Evolutionary conservation across 2,113 vertebrate genomes (phyloP).

Genomic region (Hymenochirus boettgeri): DNA sequence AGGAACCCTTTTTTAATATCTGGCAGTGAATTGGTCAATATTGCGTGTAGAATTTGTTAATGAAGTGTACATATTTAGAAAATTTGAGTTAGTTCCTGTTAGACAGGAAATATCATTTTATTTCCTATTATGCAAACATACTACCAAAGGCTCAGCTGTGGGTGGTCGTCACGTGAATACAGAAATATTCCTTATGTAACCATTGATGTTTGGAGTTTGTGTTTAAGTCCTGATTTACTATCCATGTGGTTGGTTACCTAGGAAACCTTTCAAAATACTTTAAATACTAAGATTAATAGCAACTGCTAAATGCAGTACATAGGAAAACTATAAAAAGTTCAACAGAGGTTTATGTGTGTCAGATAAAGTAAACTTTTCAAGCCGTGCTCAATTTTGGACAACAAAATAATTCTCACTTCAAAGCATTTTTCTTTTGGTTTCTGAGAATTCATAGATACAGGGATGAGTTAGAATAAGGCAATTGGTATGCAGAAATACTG

Average conservation of each 20-base stretch:
- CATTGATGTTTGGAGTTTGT: conserved; percentile 19
- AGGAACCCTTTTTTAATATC: no score
- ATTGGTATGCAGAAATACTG: no score
- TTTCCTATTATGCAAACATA: conserved; percentile 55
- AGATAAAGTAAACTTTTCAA: not conserved
- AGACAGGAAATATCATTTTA: conserved; percentile 37
- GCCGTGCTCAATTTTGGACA: no score
- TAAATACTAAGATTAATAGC: conserved; percentile 36
- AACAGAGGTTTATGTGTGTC: conserved; percentile 11
- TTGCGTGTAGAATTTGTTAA: not conserved
- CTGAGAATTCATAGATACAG: no score
- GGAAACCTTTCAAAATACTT: conserved; percentile 42
- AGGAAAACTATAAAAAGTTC: conserved; percentile 24
- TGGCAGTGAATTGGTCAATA: not conserved
- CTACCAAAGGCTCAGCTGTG: conserved; percentile 48
- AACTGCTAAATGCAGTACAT: conserved; percentile 22
- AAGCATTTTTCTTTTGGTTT: no score
- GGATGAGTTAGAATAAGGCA: no score
- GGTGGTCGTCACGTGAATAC: conserved; percentile 51
- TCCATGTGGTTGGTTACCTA: conserved; percentile 36
- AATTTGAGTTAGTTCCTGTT: conserved; percentile 4
- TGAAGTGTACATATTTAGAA: conserved; percentile 7
- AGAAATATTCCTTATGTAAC: conserved; percentile 46
- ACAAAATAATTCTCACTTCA: no score
- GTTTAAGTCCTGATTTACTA: conserved; percentile 43